A percentile compares a stretch with the other conserved stretches of the same genome.
Evolutionary conservation across 2,113 vertebrate genomes (phyloP).

Genomic region (Damaliscus lunatus): DNA sequence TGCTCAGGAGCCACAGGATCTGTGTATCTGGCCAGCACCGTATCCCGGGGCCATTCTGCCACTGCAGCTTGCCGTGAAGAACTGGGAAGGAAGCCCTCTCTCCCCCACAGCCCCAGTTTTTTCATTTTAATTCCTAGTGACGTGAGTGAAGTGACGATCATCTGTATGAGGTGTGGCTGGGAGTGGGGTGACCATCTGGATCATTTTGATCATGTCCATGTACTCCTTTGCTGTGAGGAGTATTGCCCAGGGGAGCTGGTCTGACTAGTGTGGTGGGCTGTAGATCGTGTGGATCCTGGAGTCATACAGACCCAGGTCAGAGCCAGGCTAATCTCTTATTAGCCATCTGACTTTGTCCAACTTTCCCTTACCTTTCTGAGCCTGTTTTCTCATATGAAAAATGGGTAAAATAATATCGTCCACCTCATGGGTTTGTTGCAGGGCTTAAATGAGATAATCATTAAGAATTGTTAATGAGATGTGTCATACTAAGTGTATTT

Average conservation of each 20-base stretch:
- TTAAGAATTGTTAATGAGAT: neutral
- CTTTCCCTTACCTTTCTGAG: neutral
- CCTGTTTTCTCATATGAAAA: neutral
- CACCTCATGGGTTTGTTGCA: neutral
- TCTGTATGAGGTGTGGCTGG: rapidly evolving
- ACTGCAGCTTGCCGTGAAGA: neutral
- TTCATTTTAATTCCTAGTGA: neutral
- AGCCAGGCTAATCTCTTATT: neutral
- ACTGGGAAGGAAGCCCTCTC: neutral
- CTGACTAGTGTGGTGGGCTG: neutral
- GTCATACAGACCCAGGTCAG: neutral
- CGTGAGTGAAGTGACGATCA: rapidly evolving
- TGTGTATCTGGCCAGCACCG: too few relatives aligned
- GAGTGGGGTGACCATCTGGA: neutral
- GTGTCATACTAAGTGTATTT: neutral
- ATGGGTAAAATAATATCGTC: neutral
- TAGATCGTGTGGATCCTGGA: neutral
- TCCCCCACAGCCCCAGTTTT: neutral
- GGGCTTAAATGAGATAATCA: neutral
- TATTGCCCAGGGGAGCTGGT: rapidly evolving
- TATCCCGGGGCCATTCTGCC: neutral
- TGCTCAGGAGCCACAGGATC: neutral
- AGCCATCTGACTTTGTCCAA: neutral
- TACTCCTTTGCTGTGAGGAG: neutral
- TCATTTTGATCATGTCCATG: neutral